Conservation (phyloP, 2,797 vertebrate genomes). For the Eutrigla gurnardus region DNA sequence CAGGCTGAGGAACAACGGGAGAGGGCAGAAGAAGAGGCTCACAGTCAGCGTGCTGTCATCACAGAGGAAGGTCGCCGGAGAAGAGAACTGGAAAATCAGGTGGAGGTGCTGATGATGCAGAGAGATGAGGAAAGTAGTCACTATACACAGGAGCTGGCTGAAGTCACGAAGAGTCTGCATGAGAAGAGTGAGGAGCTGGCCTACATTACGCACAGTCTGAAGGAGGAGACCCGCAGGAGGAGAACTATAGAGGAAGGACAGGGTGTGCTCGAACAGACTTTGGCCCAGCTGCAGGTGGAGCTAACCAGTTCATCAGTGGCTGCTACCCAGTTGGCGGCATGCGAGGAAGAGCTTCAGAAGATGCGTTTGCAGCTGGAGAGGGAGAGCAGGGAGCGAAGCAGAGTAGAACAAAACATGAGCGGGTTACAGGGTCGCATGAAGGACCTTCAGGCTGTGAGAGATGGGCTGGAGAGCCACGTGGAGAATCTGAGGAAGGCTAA, state of each 20-base stretch:
- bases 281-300: conserved; percentile 88
- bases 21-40: conserved; percentile 83
- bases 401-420: conserved; percentile 87
- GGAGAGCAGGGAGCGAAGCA: conserved; percentile 85
- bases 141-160: conserved; percentile 87
- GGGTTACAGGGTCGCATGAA: conserved; percentile 89
- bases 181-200: conserved; percentile 90
- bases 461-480: conserved; percentile 89
- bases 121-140: conserved; percentile 84
- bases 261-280: conserved; percentile 84
- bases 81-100: conserved; percentile 89
- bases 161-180: conserved; percentile 86
- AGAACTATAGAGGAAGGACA: conserved; percentile 88
- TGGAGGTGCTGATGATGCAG: conserved; percentile 85
- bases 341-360: conserved; percentile 87
- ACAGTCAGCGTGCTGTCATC: conserved; percentile 84
- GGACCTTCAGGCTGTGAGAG: conserved; percentile 89
- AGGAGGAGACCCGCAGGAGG: conserved; percentile 89
- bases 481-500: conserved; percentile 84
- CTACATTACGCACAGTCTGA: conserved; percentile 87
- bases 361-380: conserved; percentile 88
- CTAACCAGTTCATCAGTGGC: conserved; percentile 82
- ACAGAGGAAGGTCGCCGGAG: conserved; percentile 87
- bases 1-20: conserved; percentile 86
- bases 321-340: conserved; percentile 84